These are phyloP conservation scores for Ptychobarbus kaznakovi DNA, from an alignment of 2,797 vertebrate genomes.

Conservation along the genomic window DNA sequence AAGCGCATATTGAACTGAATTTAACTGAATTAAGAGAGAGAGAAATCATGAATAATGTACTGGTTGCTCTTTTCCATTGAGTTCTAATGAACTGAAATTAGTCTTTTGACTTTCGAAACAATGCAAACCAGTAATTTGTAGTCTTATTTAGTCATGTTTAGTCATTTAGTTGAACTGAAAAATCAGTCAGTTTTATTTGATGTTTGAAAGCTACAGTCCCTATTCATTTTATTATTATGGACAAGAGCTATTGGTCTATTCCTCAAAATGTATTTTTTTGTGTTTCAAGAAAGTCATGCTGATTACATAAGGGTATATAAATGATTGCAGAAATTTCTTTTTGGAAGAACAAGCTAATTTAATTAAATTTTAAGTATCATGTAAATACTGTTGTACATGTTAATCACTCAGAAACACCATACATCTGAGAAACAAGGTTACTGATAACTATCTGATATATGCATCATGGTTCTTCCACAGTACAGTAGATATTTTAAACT, in stretches of 20 bases:
- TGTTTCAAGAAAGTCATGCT: neutral
- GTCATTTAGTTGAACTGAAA: neutral
- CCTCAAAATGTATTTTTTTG: neutral
- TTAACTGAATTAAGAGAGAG: no score
- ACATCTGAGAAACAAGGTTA: neutral
- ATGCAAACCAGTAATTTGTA: neutral
- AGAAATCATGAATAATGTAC: neutral
- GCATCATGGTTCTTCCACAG: neutral
- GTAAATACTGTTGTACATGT: neutral
- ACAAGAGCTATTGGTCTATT: neutral
- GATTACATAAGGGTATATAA: neutral
- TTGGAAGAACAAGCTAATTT: neutral
- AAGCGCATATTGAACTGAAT: no score
- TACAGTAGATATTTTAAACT: neutral
- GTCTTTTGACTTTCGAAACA: neutral
- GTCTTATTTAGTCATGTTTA: neutral
- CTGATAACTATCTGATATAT: neutral
- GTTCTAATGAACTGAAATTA: neutral
- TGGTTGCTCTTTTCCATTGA: neutral
- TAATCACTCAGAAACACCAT: neutral
- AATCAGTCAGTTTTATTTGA: neutral
- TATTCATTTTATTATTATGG: neutral
- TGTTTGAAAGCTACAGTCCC: neutral
- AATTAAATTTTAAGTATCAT: neutral
- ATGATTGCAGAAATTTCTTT: no score